Conservation (phyloP, 2,888 invertebrate genomes). For the Temnothorax ravouxi region DNA sequence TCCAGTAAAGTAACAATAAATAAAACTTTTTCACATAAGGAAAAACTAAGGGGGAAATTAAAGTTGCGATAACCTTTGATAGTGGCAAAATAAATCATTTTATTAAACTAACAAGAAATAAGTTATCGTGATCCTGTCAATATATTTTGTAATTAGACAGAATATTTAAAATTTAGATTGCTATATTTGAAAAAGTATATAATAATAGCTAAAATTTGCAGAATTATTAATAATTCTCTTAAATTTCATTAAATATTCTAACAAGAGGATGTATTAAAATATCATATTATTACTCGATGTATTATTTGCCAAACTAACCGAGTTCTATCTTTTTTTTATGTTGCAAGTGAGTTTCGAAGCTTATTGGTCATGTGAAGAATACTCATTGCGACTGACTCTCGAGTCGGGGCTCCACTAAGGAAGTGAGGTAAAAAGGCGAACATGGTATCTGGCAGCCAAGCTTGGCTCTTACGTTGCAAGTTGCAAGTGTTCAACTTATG, state of each 20-base stretch:
- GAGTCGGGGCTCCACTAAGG: constrained; percentile 38
- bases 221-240: background rate
- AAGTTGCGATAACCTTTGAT: background rate
- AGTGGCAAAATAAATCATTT: background rate
- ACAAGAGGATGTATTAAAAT: background rate
- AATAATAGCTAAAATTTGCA: background rate
- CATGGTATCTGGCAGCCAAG: constrained; percentile 27
- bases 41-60: background rate
- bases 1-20: background rate
- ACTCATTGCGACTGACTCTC: constrained; percentile 44
- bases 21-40: background rate
- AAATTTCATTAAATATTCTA: constrained; percentile 1
- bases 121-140: background rate
- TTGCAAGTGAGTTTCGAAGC: constrained; percentile 67
- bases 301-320: constrained; percentile 12
- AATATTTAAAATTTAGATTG: background rate
- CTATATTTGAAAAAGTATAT: background rate
- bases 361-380: constrained; percentile 52
- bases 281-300: background rate
- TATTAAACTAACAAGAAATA: background rate
- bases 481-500: constrained; percentile 49
- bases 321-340: constrained; percentile 34
- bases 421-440: constrained; percentile 52
- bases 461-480: constrained; percentile 35
- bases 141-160: background rate